These are phyloP conservation scores for Microcebus murinus DNA, from an alignment of 2,113 vertebrate species.

Conservation along the genomic window DNA sequence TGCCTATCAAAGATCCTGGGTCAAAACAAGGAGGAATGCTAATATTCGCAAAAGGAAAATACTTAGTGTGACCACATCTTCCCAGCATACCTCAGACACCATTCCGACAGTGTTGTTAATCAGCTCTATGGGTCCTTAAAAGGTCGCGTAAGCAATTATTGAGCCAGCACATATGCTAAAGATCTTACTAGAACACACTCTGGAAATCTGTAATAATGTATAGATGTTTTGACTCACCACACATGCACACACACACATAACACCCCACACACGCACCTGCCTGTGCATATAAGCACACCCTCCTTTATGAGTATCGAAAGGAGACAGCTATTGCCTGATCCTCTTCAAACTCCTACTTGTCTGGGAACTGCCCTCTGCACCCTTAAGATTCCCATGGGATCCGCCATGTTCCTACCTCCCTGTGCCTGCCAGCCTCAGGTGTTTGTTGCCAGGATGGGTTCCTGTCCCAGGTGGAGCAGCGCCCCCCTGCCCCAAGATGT, in stretches of 20 bases:
- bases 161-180: not conserved
- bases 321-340: not conserved
- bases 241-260: too few relatives aligned
- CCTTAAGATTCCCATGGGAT: too few relatives aligned
- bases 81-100: not conserved
- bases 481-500: not conserved
- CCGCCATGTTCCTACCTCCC: not conserved
- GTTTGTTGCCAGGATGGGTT: not conserved
- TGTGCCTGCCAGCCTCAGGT: not conserved
- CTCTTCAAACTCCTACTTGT: not conserved
- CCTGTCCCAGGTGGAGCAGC: not conserved
- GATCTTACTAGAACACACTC: not conserved
- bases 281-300: not conserved
- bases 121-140: not conserved
- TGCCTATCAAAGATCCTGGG: not conserved
- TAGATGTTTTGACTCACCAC: not conserved
- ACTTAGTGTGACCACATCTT: not conserved
- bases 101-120: not conserved
- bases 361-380: not conserved
- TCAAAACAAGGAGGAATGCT: not conserved
- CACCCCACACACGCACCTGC: not conserved
- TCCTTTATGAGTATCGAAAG: not conserved
- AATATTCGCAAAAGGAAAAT: not conserved
- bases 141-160: not conserved
- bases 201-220: not conserved